phyloP scores from a whole-genome alignment of 1,140 invertebrate species.

The Rhagoletis pomonella region DNA sequence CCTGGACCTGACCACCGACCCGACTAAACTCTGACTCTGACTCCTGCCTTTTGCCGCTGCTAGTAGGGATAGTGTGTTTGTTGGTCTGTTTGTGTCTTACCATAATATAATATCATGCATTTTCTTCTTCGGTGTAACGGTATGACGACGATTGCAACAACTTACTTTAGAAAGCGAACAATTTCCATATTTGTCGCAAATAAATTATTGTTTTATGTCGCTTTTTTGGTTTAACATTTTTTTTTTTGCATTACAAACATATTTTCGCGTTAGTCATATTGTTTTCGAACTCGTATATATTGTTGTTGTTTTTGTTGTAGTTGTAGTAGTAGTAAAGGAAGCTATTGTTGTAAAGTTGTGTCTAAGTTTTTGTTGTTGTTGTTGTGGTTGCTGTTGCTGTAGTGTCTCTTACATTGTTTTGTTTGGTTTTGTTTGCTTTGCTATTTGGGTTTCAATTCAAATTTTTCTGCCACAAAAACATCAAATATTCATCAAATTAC shows the following conservation, averaged over 20 bases:
- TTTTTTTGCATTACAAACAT: background rate
- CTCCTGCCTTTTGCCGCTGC: background rate
- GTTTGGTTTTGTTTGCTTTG: background rate
- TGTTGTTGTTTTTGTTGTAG: conserved; percentile 13
- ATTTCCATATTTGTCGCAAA: conserved; percentile 1
- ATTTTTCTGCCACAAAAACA: conserved; percentile 1
- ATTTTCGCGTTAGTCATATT: background rate
- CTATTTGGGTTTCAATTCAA: background rate
- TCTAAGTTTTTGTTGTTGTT: conserved; percentile 46
- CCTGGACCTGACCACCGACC: conserved; percentile 15
- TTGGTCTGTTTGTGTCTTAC: no score
- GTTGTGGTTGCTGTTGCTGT: conserved; percentile 59
- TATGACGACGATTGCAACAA: no score
- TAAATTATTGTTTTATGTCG: conserved; percentile 53
- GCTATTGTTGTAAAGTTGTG: conserved; percentile 21
- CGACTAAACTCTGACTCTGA: background rate
- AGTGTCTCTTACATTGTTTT: conserved; percentile 34
- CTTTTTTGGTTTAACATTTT: background rate
- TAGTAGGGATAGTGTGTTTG: background rate
- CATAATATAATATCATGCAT: no score
- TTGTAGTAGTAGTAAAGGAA: conserved; percentile 10
- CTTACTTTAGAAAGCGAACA: no score
- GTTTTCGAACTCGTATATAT: conserved; percentile 32
- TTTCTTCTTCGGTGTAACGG: no score
- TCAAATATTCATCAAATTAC: conserved; percentile 39